These are phyloP conservation scores for Callionymus lyra DNA, from an alignment of 2,113 vertebrate genomes.

Conservation along the genomic window DNA sequence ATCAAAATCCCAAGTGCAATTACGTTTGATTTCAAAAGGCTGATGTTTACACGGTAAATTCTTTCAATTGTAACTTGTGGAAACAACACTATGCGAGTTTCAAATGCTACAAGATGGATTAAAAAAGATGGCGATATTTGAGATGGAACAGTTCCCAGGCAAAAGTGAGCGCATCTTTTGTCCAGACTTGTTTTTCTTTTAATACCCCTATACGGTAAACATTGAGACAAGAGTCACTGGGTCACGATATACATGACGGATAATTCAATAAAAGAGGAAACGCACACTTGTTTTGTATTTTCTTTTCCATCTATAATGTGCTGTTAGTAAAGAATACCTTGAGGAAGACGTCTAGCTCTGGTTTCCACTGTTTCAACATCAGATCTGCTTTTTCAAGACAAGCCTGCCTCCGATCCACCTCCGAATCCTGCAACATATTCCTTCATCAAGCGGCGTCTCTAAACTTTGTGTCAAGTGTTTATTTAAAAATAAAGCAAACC, in stretches of 20 bases:
- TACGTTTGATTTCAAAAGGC: not conserved
- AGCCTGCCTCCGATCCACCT: slow-evolving; percentile 21
- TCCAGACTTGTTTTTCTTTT: too few species aligned
- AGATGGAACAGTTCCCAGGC: too few species aligned
- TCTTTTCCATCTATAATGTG: not conserved
- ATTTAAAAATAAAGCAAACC: slow-evolving; percentile 16
- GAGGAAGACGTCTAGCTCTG: slow-evolving; percentile 47
- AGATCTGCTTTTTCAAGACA: slow-evolving; percentile 46
- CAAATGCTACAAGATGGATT: too few species aligned
- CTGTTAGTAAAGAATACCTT: slow-evolving; percentile 32
- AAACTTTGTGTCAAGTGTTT: too few species aligned
- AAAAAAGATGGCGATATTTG: too few species aligned
- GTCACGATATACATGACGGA: too few species aligned
- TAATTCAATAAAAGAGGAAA: too few species aligned
- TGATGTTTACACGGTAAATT: not conserved
- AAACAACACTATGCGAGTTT: too few species aligned
- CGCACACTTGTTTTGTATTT: not conserved
- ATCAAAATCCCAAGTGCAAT: not conserved
- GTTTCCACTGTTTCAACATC: slow-evolving; percentile 41
- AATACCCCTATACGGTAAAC: too few species aligned
- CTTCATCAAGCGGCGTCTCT: not conserved
- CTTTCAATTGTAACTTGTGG: not conserved
- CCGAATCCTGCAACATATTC: slow-evolving; percentile 38
- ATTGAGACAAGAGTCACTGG: too few species aligned
- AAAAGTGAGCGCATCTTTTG: too few species aligned